phyloP scores from a whole-genome alignment of 2,113 vertebrate species.

The human region GRCh38 chr9:20697501-20698000 shows the following conservation, averaged over 20 bases:
- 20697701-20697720: not conserved
- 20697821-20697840: not conserved
- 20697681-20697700: not conserved
- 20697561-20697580: not conserved
- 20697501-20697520: not conserved
- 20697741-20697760: not conserved
- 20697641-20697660: not conserved
- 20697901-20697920: constrained; percentile 71
- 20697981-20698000: constrained; percentile 66
- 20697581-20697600: not conserved
- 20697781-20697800: not conserved
- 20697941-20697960: constrained; percentile 67
- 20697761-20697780: not conserved
- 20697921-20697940: constrained; percentile 55
- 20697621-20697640: not conserved
- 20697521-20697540: not conserved
- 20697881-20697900: constrained; percentile 68
- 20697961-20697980: constrained; percentile 68
- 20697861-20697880: constrained; percentile 61
- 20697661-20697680: not conserved
- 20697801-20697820: constrained; percentile 24
- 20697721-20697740: constrained; percentile 42
- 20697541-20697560: not conserved
- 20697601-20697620: not conserved
- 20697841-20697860: constrained; percentile 44